Percentiles rank a stretch among this genome's conserved stretches.
These are phyloP conservation scores for Anthonomus grandis DNA, from an alignment of 1,140 invertebrate genomes.

Conservation along the genomic window DNA sequence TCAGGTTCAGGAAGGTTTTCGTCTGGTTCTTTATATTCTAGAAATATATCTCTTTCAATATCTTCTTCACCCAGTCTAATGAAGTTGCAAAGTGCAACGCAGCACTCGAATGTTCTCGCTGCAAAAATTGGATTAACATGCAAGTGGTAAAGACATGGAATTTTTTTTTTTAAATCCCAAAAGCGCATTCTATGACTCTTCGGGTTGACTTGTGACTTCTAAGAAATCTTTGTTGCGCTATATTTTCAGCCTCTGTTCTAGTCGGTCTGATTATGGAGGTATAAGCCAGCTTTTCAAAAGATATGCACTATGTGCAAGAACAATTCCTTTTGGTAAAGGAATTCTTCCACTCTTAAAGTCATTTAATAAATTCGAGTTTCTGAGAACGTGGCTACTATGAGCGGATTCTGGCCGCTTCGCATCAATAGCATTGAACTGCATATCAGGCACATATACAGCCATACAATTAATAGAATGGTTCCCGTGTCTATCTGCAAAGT, in stretches of 20 bases:
- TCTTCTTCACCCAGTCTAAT: too few species aligned
- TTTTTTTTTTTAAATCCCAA: not conserved
- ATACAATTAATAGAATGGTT: too few species aligned
- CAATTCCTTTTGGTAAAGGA: not conserved
- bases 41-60: not conserved
- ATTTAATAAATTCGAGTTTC: too few species aligned
- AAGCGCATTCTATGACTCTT: not conserved
- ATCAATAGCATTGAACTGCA: not conserved
- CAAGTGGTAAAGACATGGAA: too few species aligned
- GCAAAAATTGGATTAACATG: too few species aligned
- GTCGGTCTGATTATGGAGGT: not conserved
- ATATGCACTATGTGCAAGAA: not conserved
- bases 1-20: not conserved
- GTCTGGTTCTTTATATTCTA: too few species aligned
- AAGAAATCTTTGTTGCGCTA: too few species aligned
- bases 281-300: not conserved
- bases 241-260: not conserved
- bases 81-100: too few species aligned
- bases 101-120: not conserved
- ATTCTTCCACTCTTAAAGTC: not conserved
- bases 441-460: not conserved
- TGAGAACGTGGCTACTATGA: not conserved
- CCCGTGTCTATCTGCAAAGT: too few species aligned
- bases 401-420: not conserved
- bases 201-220: too few species aligned